Percentiles rank a stretch among this genome's conserved stretches.
Evolutionary conservation across 2,113 vertebrate genomes (phyloP).

Genomic region (Nesoenas mayeri): DNA sequence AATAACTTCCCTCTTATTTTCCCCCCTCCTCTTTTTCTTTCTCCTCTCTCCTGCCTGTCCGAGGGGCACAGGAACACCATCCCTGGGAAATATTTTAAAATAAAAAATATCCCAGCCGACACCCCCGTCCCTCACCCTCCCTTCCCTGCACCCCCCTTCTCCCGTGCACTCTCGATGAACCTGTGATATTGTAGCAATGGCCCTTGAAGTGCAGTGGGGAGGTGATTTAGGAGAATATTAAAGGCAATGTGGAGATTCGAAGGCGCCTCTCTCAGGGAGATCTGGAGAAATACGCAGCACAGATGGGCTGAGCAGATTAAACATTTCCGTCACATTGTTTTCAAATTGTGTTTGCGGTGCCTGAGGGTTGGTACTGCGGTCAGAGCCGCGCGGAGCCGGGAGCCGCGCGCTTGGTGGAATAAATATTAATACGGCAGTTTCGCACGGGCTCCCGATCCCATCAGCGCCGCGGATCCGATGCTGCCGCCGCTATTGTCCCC

Average conservation of each 20-base stretch:
- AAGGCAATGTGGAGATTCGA: slow-evolving; percentile 92
- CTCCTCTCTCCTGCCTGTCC: neutral
- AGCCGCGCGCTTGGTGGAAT: slow-evolving; percentile 65
- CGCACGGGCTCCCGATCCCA: slow-evolving; percentile 58
- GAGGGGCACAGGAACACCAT: slow-evolving; percentile 55
- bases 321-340: slow-evolving; percentile 91
- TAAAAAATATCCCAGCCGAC: slow-evolving; percentile 66
- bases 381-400: slow-evolving; percentile 71
- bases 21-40: neutral
- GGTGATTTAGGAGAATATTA: slow-evolving; percentile 93
- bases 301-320: slow-evolving; percentile 95
- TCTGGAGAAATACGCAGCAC: slow-evolving; percentile 88
- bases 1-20: slow-evolving; percentile 15
- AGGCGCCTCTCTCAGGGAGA: slow-evolving; percentile 92
- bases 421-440: slow-evolving; percentile 70
- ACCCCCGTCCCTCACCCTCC: slow-evolving; percentile 2
- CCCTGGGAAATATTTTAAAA: slow-evolving; percentile 73
- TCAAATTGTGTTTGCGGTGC: slow-evolving; percentile 85
- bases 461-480: slow-evolving; percentile 18
- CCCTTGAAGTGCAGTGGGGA: slow-evolving; percentile 82
- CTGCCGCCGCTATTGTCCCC: slow-evolving; percentile 45
- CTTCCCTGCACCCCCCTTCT: slow-evolving; percentile 27
- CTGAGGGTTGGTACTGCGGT: slow-evolving; percentile 81
- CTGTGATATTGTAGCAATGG: slow-evolving; percentile 83
- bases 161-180: slow-evolving; percentile 91